These are phyloP conservation scores for Cephalopachus bancanus DNA, from an alignment of 2,797 vertebrate species.

Conservation along the genomic window DNA sequence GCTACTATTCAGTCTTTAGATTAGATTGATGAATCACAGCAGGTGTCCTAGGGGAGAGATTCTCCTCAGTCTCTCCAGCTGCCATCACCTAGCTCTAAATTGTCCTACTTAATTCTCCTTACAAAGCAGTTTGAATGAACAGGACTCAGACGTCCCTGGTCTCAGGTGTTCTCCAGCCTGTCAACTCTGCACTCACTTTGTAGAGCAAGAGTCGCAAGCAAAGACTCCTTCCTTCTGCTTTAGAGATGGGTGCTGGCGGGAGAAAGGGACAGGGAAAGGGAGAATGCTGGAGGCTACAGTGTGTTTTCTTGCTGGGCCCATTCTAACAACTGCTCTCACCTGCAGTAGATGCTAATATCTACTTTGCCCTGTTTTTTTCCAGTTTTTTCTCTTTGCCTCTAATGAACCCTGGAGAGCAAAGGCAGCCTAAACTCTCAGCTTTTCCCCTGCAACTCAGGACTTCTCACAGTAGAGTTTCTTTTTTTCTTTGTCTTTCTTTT, in stretches of 20 bases:
- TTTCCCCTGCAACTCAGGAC: background rate
- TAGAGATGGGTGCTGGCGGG: background rate
- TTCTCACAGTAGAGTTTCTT: background rate
- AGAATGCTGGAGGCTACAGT: background rate
- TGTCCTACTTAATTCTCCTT: conserved; percentile 4
- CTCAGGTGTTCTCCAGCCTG: background rate
- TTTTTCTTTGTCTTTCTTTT: too few relatives aligned
- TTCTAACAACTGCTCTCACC: background rate
- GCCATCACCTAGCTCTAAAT: background rate
- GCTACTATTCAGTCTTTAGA: background rate
- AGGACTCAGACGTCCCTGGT: background rate
- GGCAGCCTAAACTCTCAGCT: background rate
- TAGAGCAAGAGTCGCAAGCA: background rate
- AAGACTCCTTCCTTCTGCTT: background rate
- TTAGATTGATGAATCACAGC: background rate
- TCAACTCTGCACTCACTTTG: background rate
- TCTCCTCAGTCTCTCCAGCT: background rate
- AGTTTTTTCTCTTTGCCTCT: background rate
- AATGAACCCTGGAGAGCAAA: background rate
- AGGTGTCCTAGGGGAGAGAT: background rate
- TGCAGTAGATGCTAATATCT: background rate
- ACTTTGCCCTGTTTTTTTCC: background rate
- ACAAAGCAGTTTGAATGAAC: conserved; percentile 12
- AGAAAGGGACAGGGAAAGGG: background rate
- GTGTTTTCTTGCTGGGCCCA: background rate